Evolutionary conservation across 2,888 invertebrate species (phyloP).

Genomic region (Dasysyrphus tricinctus): DNA sequence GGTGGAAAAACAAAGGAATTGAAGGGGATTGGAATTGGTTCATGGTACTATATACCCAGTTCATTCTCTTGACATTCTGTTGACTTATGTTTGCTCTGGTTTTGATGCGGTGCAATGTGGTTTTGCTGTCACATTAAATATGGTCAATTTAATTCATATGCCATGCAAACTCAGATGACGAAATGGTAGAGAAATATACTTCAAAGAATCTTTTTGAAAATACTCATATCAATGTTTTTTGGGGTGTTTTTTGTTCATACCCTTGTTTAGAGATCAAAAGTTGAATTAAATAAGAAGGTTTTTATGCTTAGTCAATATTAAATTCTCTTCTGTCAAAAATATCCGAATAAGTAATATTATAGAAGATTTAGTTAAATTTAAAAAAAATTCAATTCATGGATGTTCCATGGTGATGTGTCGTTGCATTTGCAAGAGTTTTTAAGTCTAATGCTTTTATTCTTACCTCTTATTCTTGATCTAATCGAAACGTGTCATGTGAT

Average conservation of each 20-base stretch:
- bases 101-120: slow-evolving; percentile 53
- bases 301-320: not conserved
- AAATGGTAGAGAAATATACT: slow-evolving; percentile 7
- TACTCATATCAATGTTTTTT: not conserved
- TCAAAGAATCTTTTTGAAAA: slow-evolving; percentile 20
- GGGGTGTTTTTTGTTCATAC: not conserved
- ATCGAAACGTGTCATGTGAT: no score
- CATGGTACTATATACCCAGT: not conserved
- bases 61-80: slow-evolving; percentile 81
- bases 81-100: slow-evolving; percentile 77
- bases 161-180: slow-evolving; percentile 34
- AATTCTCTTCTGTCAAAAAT: not conserved
- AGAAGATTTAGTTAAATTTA: no score
- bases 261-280: not conserved
- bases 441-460: no score
- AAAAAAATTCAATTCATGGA: no score
- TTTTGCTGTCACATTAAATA: slow-evolving; percentile 77
- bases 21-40: slow-evolving; percentile 48
- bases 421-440: no score
- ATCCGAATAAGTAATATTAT: no score
- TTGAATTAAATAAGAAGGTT: not conserved
- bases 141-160: slow-evolving; percentile 80
- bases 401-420: no score
- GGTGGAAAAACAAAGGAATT: slow-evolving; percentile 53
- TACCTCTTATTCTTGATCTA: no score